A percentile compares a stretch with the other conserved stretches of the same genome.
These are phyloP conservation scores for Anas platyrhynchos DNA, from an alignment of 2,113 vertebrate species.

Conservation along the genomic window DNA sequence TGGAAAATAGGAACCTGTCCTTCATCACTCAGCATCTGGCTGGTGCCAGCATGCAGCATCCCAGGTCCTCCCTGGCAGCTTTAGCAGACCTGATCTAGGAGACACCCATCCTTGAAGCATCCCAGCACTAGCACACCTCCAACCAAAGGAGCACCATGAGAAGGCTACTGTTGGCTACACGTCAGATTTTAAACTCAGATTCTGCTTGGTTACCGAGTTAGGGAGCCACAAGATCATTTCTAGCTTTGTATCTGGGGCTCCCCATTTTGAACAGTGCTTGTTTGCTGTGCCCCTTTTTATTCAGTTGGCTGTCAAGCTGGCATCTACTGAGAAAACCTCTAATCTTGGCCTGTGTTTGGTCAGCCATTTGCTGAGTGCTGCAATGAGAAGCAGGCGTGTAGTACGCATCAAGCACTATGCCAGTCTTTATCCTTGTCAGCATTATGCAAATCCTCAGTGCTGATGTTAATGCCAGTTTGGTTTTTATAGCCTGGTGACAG, in stretches of 20 bases:
- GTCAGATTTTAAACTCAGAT: not conserved
- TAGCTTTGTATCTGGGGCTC: not conserved
- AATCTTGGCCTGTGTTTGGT: not conserved
- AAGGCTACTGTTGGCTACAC: not conserved
- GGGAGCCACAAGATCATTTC: not conserved
- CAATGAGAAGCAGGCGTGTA: not conserved
- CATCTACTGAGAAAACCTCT: slow-evolving; percentile 8
- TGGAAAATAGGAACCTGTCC: not conserved
- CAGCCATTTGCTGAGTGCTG: not conserved
- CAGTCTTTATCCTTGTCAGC: slow-evolving; percentile 52
- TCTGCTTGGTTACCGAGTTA: not conserved
- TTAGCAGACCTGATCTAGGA: not conserved
- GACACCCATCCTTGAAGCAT: not conserved
- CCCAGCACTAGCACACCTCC: not conserved
- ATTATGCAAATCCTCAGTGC: slow-evolving; percentile 46
- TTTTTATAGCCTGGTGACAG: slow-evolving; percentile 70
- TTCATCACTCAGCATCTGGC: not conserved
- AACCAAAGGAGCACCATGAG: not conserved
- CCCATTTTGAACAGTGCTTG: not conserved
- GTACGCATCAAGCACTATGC: not conserved
- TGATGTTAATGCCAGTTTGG: slow-evolving; percentile 56
- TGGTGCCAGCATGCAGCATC: not conserved
- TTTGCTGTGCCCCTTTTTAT: not conserved
- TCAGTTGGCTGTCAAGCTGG: not conserved
- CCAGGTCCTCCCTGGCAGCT: not conserved